Evolutionary conservation across 1,140 invertebrate genomes (phyloP).

Genomic region (Archegozetes longisetosus): DNA sequence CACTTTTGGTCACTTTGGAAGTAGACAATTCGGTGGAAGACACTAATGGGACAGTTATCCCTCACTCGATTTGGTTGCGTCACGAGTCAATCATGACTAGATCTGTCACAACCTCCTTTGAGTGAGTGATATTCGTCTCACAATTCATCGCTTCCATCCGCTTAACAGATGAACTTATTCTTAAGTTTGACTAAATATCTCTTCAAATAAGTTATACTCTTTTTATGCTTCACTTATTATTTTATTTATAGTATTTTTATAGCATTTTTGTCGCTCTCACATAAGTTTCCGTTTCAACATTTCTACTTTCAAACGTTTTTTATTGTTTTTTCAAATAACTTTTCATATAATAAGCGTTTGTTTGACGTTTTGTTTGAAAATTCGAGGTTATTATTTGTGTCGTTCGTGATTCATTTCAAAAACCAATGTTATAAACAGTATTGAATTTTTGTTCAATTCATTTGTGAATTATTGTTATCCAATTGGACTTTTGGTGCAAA

Average conservation of each 20-base stretch:
- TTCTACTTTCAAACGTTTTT: background rate
- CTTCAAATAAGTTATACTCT: too few relatives aligned
- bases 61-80: slow-evolving; percentile 31
- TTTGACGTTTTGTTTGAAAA: background rate
- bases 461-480: too few relatives aligned
- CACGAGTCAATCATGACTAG: slow-evolving; percentile 16
- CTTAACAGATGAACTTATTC: too few relatives aligned
- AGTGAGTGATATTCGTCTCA: slow-evolving; percentile 26
- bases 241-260: background rate
- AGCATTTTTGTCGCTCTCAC: background rate
- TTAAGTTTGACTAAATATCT: too few relatives aligned
- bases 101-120: slow-evolving; percentile 33
- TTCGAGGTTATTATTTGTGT: background rate
- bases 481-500: too few relatives aligned
- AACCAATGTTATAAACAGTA: background rate
- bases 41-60: background rate
- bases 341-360: background rate
- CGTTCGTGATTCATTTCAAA: too few relatives aligned
- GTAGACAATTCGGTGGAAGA: too few relatives aligned
- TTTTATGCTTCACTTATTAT: background rate
- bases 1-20: too few relatives aligned
- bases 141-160: background rate
- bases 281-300: background rate
- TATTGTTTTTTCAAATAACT: too few relatives aligned
- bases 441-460: background rate